These are phyloP conservation scores for Bettongia penicillata DNA, from an alignment of 2,113 vertebrate genomes.

Conservation along the genomic window DNA sequence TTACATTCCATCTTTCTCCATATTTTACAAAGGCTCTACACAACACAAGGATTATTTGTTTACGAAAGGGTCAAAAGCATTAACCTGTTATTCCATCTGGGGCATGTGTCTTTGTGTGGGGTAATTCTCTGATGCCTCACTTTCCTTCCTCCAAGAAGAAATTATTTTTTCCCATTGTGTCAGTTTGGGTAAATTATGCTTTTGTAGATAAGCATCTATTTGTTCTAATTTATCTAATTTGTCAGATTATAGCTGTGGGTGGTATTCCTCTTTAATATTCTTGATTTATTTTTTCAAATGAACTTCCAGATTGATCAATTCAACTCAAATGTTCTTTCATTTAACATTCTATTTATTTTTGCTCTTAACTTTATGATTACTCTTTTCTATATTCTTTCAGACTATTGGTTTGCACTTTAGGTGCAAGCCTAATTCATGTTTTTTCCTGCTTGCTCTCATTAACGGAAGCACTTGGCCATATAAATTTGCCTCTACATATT, in stretches of 20 bases:
- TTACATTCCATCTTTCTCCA: neutral
- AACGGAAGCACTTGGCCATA: neutral
- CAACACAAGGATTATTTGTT: neutral
- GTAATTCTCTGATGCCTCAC: neutral
- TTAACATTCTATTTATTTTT: neutral
- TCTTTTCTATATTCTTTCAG: neutral
- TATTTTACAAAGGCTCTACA: neutral
- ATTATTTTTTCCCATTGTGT: neutral
- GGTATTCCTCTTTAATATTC: neutral
- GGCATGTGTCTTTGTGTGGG: neutral
- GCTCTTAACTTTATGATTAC: neutral
- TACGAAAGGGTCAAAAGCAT: neutral
- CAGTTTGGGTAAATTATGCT: neutral
- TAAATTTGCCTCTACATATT: neutral
- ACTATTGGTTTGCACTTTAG: neutral
- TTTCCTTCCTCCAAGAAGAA: neutral
- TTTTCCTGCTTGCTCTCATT: neutral
- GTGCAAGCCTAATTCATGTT: neutral
- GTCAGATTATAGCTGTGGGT: neutral
- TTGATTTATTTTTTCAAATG: neutral
- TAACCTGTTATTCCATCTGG: neutral
- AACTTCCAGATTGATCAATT: neutral
- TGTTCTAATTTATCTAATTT: neutral
- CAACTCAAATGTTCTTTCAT: neutral
- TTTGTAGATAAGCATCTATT: neutral